phyloP scores from a whole-genome alignment of 2,888 invertebrate species.

The Mesorhabditis sp. region DNA sequence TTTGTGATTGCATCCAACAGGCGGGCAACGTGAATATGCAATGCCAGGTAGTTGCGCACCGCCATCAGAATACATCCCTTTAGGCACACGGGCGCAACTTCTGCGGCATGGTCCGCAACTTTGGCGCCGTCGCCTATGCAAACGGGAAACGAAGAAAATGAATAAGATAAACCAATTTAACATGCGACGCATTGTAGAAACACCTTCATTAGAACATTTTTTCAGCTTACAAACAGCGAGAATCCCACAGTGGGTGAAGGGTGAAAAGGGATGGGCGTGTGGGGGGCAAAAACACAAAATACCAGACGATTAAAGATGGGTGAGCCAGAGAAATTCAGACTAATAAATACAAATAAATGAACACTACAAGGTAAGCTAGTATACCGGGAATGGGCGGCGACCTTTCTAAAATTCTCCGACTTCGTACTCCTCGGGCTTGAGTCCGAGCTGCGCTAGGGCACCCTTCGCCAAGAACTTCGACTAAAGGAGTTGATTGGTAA shows the following conservation, averaged over 20 bases:
- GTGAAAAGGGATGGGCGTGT: too few relatives aligned
- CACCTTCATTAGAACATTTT: too few relatives aligned
- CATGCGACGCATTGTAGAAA: too few relatives aligned
- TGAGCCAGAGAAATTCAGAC: too few relatives aligned
- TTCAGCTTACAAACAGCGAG: too few relatives aligned
- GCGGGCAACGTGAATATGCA: background rate
- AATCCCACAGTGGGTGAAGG: too few relatives aligned
- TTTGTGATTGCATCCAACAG: background rate
- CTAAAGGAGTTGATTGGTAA: slow-evolving; percentile 10
- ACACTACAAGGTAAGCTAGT: too few relatives aligned
- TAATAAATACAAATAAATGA: too few relatives aligned
- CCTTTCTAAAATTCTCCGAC: slow-evolving; percentile 22
- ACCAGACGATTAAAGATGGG: too few relatives aligned
- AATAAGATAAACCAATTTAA: too few relatives aligned
- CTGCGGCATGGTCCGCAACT: slow-evolving; percentile 2
- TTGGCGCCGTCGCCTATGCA: background rate
- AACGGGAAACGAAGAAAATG: background rate
- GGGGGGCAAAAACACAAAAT: too few relatives aligned
- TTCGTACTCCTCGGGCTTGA: slow-evolving; percentile 37
- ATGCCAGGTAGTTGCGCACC: background rate
- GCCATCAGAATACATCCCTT: background rate
- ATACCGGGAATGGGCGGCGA: too few relatives aligned
- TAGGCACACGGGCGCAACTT: background rate
- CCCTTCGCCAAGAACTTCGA: slow-evolving; percentile 20
- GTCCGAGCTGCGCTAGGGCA: slow-evolving; percentile 24